Percentiles rank a stretch among this genome's conserved stretches.
phyloP scores from a whole-genome alignment of 2,113 vertebrate species.

The Scytalopus superciliaris region DNA sequence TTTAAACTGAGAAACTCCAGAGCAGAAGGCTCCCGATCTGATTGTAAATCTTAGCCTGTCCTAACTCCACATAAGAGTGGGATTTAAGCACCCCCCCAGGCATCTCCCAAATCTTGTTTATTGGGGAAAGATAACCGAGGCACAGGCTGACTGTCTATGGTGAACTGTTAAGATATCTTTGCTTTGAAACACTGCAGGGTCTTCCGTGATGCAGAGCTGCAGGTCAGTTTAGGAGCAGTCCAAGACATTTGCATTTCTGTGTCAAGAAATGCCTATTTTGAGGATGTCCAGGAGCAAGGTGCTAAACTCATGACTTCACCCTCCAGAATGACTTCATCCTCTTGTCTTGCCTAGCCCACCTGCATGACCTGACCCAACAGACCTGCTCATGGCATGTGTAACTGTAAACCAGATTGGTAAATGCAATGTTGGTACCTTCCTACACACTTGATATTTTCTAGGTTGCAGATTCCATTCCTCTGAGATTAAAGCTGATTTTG shows the following conservation, averaged over 20 bases:
- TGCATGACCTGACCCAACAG: neutral
- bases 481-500: neutral
- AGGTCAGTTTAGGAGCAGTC: neutral
- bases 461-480: neutral
- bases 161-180: neutral
- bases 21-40: neutral
- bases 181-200: constrained; percentile 36
- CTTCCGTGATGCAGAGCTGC: neutral
- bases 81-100: neutral
- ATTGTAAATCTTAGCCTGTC: constrained; percentile 30
- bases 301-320: neutral
- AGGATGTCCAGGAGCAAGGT: constrained; percentile 35
- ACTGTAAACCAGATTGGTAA: fast-evolving
- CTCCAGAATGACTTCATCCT: neutral
- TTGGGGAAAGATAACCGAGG: constrained; percentile 33
- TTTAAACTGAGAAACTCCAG: constrained; percentile 48
- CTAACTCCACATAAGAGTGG: neutral
- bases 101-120: constrained; percentile 43
- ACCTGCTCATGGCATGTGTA: neutral
- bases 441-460: neutral
- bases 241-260: neutral
- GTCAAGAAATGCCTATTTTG: neutral
- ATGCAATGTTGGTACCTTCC: neutral
- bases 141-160: neutral
- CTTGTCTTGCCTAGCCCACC: neutral